Conservation (phyloP, 1,140 invertebrate genomes). For the Eupristina koningsbergeri region DNA sequence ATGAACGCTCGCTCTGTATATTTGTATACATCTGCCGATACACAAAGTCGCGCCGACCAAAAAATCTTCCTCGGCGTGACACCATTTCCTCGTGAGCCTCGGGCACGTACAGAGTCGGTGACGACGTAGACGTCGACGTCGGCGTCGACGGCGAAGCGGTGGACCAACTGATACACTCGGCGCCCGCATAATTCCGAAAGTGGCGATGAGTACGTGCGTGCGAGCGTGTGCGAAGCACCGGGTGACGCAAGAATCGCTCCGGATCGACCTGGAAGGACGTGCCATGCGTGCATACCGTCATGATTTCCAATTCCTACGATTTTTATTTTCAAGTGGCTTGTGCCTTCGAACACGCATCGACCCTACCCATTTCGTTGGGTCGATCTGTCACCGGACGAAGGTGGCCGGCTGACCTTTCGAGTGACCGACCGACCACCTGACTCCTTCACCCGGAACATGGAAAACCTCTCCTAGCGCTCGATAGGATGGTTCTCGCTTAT, state of each 20-base stretch:
- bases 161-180: slow-evolving; percentile 26
- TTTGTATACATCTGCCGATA: too few relatives aligned
- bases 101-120: background rate
- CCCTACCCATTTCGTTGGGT: background rate
- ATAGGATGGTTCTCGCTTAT: too few relatives aligned
- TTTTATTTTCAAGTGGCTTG: too few relatives aligned
- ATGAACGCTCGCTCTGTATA: too few relatives aligned
- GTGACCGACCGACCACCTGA: background rate
- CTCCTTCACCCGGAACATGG: background rate
- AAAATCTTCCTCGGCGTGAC: slow-evolving; percentile 8
- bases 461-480: background rate
- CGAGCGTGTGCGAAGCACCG: background rate
- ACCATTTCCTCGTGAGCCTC: slow-evolving; percentile 1
- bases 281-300: too few relatives aligned
- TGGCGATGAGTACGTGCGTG: background rate
- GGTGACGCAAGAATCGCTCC: background rate
- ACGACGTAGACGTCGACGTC: too few relatives aligned
- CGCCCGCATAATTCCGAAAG: slow-evolving; percentile 31
- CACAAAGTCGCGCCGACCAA: background rate
- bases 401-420: too few relatives aligned
- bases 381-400: background rate
- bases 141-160: too few relatives aligned
- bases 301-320: too few relatives aligned
- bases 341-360: too few relatives aligned
- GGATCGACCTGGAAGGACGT: background rate